Evolutionary conservation across 1,140 invertebrate genomes (phyloP), one percentile per base, ranked within the genome.

Genomic region (Streblospio benedicti): DNA sequence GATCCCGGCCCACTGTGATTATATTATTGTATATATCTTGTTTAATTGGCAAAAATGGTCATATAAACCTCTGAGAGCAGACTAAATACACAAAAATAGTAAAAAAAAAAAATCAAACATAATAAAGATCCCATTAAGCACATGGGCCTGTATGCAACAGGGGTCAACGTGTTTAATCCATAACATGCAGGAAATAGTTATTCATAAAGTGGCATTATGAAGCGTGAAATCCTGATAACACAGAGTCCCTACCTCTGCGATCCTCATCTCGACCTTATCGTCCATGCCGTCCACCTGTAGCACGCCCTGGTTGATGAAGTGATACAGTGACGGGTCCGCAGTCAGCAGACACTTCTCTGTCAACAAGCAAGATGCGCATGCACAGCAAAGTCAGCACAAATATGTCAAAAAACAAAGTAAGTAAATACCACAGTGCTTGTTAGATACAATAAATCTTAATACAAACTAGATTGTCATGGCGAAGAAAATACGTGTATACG

Each of bases 241-340:
- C 31, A 16, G 18, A 38, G 20, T 56, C 38, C 87, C 90, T 90
- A 95, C 92, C 82, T 97, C 93, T 68, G 93, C 96, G 68, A 91
- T 78, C 66, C 73, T 69, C 83, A 89, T 91, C 86, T 99, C 96
- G 80, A 96, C 93, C 70, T 85, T 87, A 79, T 99, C 96, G 84
- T 99, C 93, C 62, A 98, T 87, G 77, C 86, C 87, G 70, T 95
- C 91, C 76, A 98, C 96, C 67, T 89, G 91, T 65, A 91, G 87
- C 85, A 94, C 93, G 82, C 94, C 96, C 84, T 98, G 95, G 78
- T 93, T 86, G 74, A 97, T 88, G 85, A 89, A 97, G 82, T 85
- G 83, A 83, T 95, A 97, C 4, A 76, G 81, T 89, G 88, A 80
- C 82, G 83, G 81, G 91, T 86, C 76, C 81, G 93, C 84, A 79